phyloP scores from a whole-genome alignment of 2,888 invertebrate species.

The Tetropium fuscum region DNA sequence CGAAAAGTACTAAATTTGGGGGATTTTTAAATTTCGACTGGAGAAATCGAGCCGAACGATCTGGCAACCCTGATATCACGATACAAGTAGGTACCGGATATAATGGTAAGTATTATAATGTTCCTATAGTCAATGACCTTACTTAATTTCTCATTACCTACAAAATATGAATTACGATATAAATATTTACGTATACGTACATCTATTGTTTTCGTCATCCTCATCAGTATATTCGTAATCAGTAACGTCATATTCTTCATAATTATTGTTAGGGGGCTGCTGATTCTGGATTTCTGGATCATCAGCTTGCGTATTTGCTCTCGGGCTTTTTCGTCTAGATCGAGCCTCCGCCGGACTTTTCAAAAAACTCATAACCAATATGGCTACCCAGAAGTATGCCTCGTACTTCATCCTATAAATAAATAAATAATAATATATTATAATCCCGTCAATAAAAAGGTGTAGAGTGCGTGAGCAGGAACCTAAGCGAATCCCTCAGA shows the following conservation, averaged over 20 bases:
- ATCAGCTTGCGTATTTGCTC: conserved; percentile 34
- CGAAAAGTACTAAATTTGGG: too few relatives aligned
- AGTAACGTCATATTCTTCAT: conserved; percentile 52
- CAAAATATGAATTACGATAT: not conserved
- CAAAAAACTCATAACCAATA: conserved; percentile 49
- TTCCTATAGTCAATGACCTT: too few relatives aligned
- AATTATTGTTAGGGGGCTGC: conserved; percentile 54
- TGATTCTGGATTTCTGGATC: conserved; percentile 53
- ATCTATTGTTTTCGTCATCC: conserved; percentile 49
- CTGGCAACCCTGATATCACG: too few relatives aligned
- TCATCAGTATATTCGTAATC: conserved; percentile 59
- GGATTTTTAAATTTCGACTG: too few relatives aligned
- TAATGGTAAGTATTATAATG: too few relatives aligned
- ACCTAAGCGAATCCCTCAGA: too few relatives aligned
- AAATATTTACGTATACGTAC: conserved; percentile 13
- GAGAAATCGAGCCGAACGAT: too few relatives aligned
- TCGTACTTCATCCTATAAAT: conserved; percentile 44
- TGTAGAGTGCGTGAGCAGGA: too few relatives aligned
- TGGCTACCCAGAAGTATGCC: conserved; percentile 42
- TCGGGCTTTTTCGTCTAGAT: conserved; percentile 46
- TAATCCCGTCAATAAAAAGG: not conserved
- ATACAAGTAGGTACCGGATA: too few relatives aligned
- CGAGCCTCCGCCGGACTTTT: conserved; percentile 51
- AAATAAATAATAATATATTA: not conserved
- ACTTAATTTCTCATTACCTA: too few relatives aligned